A percentile compares a stretch with the other conserved stretches of the same genome.
Conservation (phyloP, 1,140 invertebrate genomes). For the Chymomyza costata region DNA sequence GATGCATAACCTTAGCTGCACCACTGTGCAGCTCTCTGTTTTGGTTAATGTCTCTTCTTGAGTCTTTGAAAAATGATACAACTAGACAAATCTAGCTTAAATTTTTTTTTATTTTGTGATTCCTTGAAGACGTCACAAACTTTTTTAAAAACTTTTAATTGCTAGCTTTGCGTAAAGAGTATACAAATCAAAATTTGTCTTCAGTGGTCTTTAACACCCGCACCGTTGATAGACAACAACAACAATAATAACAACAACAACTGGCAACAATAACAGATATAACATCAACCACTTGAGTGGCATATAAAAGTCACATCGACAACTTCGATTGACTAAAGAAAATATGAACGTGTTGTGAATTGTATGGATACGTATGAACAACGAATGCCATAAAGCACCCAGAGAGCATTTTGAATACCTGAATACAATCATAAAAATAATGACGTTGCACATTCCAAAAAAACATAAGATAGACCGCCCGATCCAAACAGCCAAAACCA, state of each 20-base stretch:
- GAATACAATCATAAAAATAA: constrained; percentile 73
- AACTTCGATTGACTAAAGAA: constrained; percentile 73
- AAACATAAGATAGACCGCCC: constrained; percentile 19
- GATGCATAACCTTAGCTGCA: too few species aligned
- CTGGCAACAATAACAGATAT: constrained; percentile 28
- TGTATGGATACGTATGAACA: constrained; percentile 13
- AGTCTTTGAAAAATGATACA: too few species aligned
- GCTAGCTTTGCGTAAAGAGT: too few species aligned
- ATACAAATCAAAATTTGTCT: constrained; percentile 41
- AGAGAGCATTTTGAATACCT: constrained; percentile 61
- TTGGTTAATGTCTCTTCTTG: too few species aligned
- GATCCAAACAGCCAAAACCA: too few species aligned
- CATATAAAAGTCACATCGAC: constrained; percentile 72
- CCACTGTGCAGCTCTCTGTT: too few species aligned
- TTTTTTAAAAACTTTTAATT: too few species aligned
- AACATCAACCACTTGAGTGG: constrained; percentile 61
- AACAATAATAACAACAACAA: constrained; percentile 33
- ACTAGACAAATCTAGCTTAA: too few species aligned
- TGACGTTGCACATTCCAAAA: constrained; percentile 69
- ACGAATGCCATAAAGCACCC: constrained; percentile 35
- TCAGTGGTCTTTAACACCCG: constrained; percentile 72
- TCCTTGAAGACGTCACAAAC: too few species aligned
- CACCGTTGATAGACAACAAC: constrained; percentile 68
- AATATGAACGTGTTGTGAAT: constrained; percentile 48
- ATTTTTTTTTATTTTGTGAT: too few species aligned